Conservation (phyloP, 2,113 vertebrate genomes). For the Atherinomorus stipes region DNA sequence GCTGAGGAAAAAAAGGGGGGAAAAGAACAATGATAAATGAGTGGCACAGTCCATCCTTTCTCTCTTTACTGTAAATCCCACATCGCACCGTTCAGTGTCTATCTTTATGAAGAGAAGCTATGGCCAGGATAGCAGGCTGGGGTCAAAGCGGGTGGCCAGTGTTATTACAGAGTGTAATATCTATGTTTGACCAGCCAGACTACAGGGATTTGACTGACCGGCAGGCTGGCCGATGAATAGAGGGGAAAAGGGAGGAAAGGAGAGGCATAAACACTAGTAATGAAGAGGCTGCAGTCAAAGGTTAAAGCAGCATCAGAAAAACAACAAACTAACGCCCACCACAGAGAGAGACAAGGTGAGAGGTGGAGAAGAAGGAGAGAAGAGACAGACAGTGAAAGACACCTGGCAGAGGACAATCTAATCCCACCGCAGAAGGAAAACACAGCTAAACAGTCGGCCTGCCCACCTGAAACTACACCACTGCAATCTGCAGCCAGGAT, state of each 20-base stretch:
- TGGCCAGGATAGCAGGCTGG: conserved; percentile 67
- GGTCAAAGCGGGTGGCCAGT: conserved; percentile 81
- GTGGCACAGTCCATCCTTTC: conserved; percentile 72
- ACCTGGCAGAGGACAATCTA: conserved; percentile 62
- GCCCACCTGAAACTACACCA: conserved; percentile 46
- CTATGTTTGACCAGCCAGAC: conserved; percentile 84
- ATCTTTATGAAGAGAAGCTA: conserved; percentile 78
- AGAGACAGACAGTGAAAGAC: conserved; percentile 61
- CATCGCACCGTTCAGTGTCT: conserved; percentile 81
- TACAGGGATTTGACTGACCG: conserved; percentile 82
- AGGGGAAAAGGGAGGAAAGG: conserved; percentile 68
- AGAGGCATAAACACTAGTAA: conserved; percentile 85
- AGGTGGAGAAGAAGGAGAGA: conserved; percentile 51
- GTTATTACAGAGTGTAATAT: conserved; percentile 86
- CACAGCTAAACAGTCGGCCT: conserved; percentile 43
- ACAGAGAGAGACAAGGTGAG: conserved; percentile 70
- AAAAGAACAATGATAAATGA: conserved; percentile 74
- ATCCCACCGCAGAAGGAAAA: conserved; percentile 46
- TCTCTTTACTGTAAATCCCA: conserved; percentile 71
- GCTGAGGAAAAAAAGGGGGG: conserved; percentile 40
- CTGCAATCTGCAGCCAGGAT: conserved; percentile 8
- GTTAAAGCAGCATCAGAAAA: conserved; percentile 83
- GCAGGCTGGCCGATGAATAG: conserved; percentile 72
- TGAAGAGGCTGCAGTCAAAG: conserved; percentile 85
- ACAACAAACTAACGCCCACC: conserved; percentile 85